Base-by-base conservation (phyloP, 2,888 invertebrate species). In the Coecobrya sp. region DNA sequence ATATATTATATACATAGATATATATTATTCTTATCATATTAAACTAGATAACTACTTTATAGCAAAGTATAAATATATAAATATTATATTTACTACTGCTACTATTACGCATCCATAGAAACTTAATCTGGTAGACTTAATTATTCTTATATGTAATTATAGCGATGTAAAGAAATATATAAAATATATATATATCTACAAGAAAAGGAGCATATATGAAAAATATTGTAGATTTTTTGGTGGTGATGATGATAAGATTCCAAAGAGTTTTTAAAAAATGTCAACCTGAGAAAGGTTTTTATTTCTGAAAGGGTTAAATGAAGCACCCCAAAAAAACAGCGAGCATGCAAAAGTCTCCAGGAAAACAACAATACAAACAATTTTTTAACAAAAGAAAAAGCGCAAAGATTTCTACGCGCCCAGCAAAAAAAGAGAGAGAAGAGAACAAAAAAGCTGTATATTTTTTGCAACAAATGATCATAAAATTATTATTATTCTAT, bases 391-490 rank as follows among this genome's bases (percentile, higher is more conserved):
- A 79, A 76, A 79, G 76, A 49, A 81, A 55, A 19, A 22, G 55
- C 81, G 59, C 30, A 30, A 52, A 25, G 76, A 55, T 16, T 7
- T 27, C 10, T 62, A 19, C 8, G 79, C 52, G 45, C 52, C 79
- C 0, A 30, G 79, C 4, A 79, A 52, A 79, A 49, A 52, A 25
- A 59, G 45, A 68, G 52, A 79, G 30, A 52, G 45, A 62, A 76
- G 27, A 73, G 36, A 76, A 70, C 36, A 81, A 65, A 79, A 65
- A 92, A 87, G 49, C 79, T 92, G 92, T 92, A 84, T 87, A 92
- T 92, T 92, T 88, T 92, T 88, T 62, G 82, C 76, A 82, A 91
- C 73, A 62, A 91, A 79, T 52, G 45, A 65, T 49, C 36, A 70
- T 68, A 86, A 70, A 68, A 82, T 36, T 49, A 68, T 19, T 27